Conservation (phyloP, 2,888 invertebrate genomes). For the Metacarcinus magister region DNA sequence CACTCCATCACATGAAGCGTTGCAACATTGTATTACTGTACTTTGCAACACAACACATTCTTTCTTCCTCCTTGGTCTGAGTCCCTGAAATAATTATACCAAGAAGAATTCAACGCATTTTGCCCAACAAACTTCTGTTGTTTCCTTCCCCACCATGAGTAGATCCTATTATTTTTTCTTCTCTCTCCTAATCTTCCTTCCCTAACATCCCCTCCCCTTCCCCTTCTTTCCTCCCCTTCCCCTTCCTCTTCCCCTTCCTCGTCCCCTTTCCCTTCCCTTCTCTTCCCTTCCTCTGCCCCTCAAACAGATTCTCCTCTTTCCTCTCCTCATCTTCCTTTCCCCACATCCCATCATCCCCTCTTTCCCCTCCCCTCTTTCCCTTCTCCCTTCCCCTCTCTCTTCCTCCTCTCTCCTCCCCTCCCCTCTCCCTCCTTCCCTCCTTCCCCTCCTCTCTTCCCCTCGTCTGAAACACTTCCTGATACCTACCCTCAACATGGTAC, state of each 20-base stretch:
- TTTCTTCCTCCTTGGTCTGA: no score
- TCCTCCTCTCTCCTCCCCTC: not conserved
- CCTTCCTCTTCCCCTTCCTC: not conserved
- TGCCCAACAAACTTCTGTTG: no score
- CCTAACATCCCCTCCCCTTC: not conserved
- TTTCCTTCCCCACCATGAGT: no score
- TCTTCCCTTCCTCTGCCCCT: not conserved
- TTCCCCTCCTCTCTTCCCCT: not conserved
- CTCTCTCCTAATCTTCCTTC: not conserved
- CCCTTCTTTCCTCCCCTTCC: not conserved
- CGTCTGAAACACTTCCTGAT: slow-evolving; percentile 26
- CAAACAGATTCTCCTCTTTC: no score
- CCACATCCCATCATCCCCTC: not conserved
- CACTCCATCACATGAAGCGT: no score
- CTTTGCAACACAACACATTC: no score
- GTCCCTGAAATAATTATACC: no score
- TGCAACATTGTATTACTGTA: no score
- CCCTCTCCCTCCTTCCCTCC: not conserved
- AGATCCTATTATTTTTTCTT: not conserved
- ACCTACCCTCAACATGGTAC: not conserved
- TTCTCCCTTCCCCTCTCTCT: not conserved
- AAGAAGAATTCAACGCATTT: no score
- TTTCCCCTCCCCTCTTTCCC: not conserved
- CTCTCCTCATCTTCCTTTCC: not conserved
- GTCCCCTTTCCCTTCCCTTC: not conserved